Conservation (phyloP, 2,113 vertebrate species). For the Carettochelys insculpta region DNA sequence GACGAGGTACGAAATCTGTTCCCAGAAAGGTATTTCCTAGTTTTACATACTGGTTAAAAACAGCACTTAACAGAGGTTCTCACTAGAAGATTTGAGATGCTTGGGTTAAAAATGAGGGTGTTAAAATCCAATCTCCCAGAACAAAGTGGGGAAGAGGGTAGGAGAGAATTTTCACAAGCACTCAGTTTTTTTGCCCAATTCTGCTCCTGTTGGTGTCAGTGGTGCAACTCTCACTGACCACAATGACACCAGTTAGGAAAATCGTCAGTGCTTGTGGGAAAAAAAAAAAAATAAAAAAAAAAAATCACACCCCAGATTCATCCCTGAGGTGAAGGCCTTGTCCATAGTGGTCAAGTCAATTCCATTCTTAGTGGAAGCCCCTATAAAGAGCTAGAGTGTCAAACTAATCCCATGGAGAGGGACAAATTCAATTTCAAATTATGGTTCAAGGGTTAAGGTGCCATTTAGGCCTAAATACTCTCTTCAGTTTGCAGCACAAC, state of each 20-base stretch:
- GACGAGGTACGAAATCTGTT: background rate
- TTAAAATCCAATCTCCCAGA: background rate
- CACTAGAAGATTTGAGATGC: too few relatives aligned
- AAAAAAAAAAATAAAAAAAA: too few relatives aligned
- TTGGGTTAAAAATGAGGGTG: background rate
- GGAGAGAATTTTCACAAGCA: background rate
- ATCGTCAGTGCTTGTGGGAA: background rate
- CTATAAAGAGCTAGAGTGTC: background rate
- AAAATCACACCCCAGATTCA: background rate
- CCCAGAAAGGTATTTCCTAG: background rate
- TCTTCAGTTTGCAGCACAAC: rapidly evolving
- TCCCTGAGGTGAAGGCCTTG: background rate
- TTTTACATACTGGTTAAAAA: background rate
- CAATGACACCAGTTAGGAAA: background rate
- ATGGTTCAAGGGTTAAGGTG: background rate
- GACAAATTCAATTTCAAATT: background rate
- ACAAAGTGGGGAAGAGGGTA: background rate
- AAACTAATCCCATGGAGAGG: background rate
- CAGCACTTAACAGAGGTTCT: too few relatives aligned
- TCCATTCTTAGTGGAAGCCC: background rate
- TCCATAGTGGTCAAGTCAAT: background rate
- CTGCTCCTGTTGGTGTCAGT: background rate
- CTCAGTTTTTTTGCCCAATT: background rate
- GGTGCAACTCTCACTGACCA: background rate
- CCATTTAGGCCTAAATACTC: background rate